These are phyloP conservation scores for Aphodius sticticus DNA, from an alignment of 2,888 invertebrate genomes.

Conservation along the genomic window DNA sequence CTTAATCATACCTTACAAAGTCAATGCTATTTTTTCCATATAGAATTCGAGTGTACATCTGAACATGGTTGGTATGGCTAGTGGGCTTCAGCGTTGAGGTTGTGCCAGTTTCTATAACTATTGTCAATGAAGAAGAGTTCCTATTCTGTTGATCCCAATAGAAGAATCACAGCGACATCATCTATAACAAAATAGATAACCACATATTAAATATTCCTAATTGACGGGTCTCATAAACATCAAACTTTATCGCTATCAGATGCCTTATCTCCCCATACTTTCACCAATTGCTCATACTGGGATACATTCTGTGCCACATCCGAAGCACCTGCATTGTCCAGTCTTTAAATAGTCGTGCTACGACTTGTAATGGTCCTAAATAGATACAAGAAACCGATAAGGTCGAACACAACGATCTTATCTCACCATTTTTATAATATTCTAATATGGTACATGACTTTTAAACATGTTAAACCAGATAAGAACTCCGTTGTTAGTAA, in stretches of 20 bases:
- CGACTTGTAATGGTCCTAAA: background rate
- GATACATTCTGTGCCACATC: background rate
- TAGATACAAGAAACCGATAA: background rate
- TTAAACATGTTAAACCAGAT: background rate
- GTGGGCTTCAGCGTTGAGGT: too few species aligned
- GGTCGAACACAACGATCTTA: background rate
- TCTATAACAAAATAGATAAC: background rate
- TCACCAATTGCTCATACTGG: background rate
- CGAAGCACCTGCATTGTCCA: background rate
- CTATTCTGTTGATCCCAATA: background rate
- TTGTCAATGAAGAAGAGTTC: background rate
- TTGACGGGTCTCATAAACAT: background rate
- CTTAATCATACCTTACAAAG: too few species aligned
- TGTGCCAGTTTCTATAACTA: background rate
- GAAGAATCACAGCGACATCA: background rate
- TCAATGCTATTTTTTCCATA: too few species aligned
- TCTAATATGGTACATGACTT: background rate
- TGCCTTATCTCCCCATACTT: background rate
- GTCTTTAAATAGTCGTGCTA: background rate
- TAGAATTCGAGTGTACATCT: too few species aligned
- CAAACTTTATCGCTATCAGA: background rate
- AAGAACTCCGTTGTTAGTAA: background rate
- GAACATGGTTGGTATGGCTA: too few species aligned
- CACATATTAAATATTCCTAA: background rate
- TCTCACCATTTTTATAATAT: background rate